These are phyloP conservation scores for Prochilodus magdalenae DNA, from an alignment of 2,113 vertebrate species.

Conservation along the genomic window DNA sequence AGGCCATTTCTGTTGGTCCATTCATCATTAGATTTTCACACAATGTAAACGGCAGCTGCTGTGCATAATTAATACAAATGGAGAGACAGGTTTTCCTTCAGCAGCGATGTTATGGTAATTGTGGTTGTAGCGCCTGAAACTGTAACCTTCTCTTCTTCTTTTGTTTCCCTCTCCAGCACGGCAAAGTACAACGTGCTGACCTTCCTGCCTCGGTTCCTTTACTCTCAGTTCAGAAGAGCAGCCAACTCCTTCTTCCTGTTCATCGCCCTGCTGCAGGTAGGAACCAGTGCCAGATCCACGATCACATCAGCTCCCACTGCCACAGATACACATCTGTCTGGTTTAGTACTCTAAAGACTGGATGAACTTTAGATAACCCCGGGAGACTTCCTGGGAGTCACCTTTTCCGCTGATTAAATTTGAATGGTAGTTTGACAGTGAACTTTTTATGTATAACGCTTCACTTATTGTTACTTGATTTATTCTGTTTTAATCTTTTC, in stretches of 20 bases:
- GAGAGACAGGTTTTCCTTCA: too few species aligned
- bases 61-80: too few species aligned
- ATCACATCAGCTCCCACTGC: constrained; percentile 20
- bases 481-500: background rate
- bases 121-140: background rate
- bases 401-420: constrained; percentile 17
- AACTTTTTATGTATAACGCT: background rate
- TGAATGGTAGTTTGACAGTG: background rate
- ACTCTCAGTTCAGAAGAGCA: constrained; percentile 98
- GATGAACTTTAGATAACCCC: constrained; percentile 25
- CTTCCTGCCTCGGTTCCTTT: constrained; percentile 97
- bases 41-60: too few species aligned
- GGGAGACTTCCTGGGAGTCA: background rate
- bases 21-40: too few species aligned
- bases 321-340: constrained; percentile 14
- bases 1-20: too few species aligned
- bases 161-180: constrained; percentile 81
- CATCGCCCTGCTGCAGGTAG: constrained; percentile 98
- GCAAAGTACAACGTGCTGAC: constrained; percentile 98
- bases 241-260: constrained; percentile 99
- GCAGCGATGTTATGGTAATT: too few species aligned
- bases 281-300: constrained; percentile 49
- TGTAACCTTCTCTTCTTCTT: background rate
- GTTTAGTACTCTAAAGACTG: background rate
- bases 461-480: background rate